These are phyloP conservation scores for Drosophila suboccidentalis DNA, from an alignment of 2,888 invertebrate species.

Conservation along the genomic window DNA sequence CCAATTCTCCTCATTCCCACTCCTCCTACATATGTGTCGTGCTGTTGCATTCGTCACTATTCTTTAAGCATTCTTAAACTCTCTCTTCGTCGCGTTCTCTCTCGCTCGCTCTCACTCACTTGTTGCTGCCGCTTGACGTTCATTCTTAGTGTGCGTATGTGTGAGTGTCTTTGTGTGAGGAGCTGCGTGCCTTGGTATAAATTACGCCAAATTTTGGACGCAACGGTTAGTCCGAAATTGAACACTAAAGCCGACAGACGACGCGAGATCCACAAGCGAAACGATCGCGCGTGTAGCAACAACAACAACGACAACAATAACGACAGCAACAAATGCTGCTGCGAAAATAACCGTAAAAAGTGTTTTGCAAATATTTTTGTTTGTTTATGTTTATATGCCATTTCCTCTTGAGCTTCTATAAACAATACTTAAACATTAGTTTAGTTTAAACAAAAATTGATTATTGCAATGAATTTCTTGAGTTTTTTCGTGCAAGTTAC, in stretches of 20 bases:
- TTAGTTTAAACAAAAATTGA: constrained; percentile 20
- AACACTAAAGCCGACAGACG: constrained; percentile 51
- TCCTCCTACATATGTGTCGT: constrained; percentile 38
- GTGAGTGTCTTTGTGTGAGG: constrained; percentile 32
- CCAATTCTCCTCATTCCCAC: not conserved
- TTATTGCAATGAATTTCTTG: constrained; percentile 11
- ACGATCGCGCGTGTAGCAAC: constrained; percentile 56
- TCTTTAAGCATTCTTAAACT: constrained; percentile 34
- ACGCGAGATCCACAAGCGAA: constrained; percentile 41
- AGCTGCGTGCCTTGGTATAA: constrained; percentile 78
- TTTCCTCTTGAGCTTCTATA: constrained; percentile 46
- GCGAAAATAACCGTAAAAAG: constrained; percentile 44
- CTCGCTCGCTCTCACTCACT: constrained; percentile 12
- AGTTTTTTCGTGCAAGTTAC: constrained; percentile 21
- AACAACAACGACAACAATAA: constrained; percentile 23
- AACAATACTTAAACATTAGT: constrained; percentile 25
- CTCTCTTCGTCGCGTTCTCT: constrained; percentile 1
- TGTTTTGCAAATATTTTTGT: constrained; percentile 40
- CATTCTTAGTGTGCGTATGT: constrained; percentile 33
- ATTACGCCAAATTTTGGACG: constrained; percentile 75
- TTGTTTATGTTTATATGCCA: constrained; percentile 21
- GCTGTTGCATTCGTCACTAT: constrained; percentile 39
- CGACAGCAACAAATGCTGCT: constrained; percentile 4
- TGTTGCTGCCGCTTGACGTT: constrained; percentile 17
- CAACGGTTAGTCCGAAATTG: constrained; percentile 79